phyloP scores from a whole-genome alignment of 1,140 invertebrate genomes.

The Harpegnathos saltator region DNA sequence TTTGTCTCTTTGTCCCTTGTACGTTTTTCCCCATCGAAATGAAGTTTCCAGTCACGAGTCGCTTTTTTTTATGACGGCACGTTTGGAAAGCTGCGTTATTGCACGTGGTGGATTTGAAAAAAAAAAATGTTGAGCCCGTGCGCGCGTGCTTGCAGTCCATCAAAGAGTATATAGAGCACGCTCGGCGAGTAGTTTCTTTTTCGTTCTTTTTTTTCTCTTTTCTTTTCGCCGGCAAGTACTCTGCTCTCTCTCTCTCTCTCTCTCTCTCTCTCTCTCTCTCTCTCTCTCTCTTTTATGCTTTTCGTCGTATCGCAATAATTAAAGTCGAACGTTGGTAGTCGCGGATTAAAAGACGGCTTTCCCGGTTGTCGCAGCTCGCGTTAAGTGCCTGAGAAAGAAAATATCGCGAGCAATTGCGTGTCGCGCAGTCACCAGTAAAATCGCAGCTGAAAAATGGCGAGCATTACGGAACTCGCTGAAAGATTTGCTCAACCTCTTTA shows the following conservation, averaged over 20 bases:
- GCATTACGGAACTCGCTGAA: background rate
- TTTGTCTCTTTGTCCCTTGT: no score
- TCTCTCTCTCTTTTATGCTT: constrained; percentile 8
- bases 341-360: background rate
- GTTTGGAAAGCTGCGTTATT: constrained; percentile 46
- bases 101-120: constrained; percentile 24
- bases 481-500: background rate
- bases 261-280: no score
- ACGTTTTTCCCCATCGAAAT: background rate
- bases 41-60: constrained; percentile 40
- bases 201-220: background rate
- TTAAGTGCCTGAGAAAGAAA: background rate
- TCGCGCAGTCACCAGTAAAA: background rate
- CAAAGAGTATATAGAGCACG: constrained; percentile 7
- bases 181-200: background rate
- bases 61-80: constrained; percentile 27
- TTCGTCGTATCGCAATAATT: constrained; percentile 8
- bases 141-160: constrained; percentile 15
- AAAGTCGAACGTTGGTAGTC: background rate
- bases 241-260: no score
- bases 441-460: background rate
- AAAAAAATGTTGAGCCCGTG: background rate
- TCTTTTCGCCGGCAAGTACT: background rate
- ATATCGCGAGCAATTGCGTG: background rate
- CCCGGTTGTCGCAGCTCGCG: background rate